phyloP scores from a whole-genome alignment of 2,797 vertebrate genomes.

The Ispidina picta region DNA sequence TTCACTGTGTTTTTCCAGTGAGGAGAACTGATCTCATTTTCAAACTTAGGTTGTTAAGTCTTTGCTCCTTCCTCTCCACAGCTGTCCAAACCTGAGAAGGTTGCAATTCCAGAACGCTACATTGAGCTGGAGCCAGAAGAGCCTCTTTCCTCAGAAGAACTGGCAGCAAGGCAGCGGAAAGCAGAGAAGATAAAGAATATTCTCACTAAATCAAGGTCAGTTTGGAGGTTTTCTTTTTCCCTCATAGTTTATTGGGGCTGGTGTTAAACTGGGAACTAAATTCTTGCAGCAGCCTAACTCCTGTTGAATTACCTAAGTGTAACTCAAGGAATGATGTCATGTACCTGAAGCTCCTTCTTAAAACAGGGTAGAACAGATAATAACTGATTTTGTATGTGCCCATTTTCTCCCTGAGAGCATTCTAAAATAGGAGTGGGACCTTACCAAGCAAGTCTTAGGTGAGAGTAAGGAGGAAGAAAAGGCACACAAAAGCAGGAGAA shows the following conservation, averaged over 20 bases:
- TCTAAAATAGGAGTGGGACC: neutral
- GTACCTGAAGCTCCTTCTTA: neutral
- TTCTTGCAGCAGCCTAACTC: neutral
- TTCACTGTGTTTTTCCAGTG: neutral
- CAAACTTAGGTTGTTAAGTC: neutral
- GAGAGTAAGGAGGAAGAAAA: neutral
- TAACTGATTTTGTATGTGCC: neutral
- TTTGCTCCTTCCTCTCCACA: conserved; percentile 52
- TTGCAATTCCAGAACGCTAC: conserved; percentile 93
- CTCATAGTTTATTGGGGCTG: neutral
- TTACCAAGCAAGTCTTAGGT: neutral
- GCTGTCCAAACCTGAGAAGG: conserved; percentile 94
- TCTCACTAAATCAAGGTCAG: conserved; percentile 92
- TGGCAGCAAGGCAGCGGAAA: conserved; percentile 90
- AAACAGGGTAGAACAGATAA: neutral
- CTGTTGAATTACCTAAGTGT: neutral
- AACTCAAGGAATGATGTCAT: neutral
- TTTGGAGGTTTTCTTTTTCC: neutral
- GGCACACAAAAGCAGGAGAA: neutral
- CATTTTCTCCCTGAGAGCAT: neutral
- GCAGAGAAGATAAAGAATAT: conserved; percentile 95
- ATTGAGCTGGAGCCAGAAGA: conserved; percentile 92
- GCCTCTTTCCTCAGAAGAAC: conserved; percentile 89
- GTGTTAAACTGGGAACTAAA: neutral
- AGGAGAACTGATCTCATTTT: neutral